Percentiles rank a stretch among this genome's conserved stretches.
Conservation (phyloP, 2,888 invertebrate species). For the Ectemnius lituratus region DNA sequence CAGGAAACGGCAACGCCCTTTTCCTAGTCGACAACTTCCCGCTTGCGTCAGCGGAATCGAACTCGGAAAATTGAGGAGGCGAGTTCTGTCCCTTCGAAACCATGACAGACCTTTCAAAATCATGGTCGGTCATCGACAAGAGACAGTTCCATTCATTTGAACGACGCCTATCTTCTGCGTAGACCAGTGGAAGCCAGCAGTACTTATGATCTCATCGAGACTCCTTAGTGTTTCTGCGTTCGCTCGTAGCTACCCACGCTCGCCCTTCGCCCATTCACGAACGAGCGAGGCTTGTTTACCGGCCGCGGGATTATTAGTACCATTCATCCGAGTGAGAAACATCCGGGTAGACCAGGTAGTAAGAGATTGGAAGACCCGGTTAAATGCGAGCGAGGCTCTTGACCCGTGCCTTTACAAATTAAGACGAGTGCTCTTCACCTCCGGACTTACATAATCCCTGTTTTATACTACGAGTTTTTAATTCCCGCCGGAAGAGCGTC, state of each 20-base stretch:
- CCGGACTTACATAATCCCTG: no score
- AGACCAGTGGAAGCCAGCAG: conserved; percentile 14
- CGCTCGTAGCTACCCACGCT: conserved; percentile 50
- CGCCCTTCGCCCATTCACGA: conserved; percentile 56
- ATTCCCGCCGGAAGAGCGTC: no score
- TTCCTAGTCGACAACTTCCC: not conserved
- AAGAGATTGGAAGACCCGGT: not conserved
- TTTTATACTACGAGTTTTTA: no score
- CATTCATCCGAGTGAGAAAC: conserved; percentile 1
- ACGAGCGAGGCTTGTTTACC: conserved; percentile 2
- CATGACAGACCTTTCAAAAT: not conserved
- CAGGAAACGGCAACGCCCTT: conserved; percentile 3
- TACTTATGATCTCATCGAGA: conserved; percentile 27
- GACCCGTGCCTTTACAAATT: conserved; percentile 1
- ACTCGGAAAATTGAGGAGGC: not conserved
- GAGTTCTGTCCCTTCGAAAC: no score
- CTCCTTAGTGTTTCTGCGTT: no score
- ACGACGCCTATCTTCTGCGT: not conserved
- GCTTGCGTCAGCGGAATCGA: not conserved
- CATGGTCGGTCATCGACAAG: conserved; percentile 10
- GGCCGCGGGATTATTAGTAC: not conserved
- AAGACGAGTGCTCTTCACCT: conserved; percentile 1
- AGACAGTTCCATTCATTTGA: conserved; percentile 12
- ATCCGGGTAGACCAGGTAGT: not conserved
- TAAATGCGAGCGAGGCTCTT: not conserved